These are phyloP conservation scores for Lochmaea capreae DNA, from an alignment of 2,888 invertebrate species.

Conservation along the genomic window DNA sequence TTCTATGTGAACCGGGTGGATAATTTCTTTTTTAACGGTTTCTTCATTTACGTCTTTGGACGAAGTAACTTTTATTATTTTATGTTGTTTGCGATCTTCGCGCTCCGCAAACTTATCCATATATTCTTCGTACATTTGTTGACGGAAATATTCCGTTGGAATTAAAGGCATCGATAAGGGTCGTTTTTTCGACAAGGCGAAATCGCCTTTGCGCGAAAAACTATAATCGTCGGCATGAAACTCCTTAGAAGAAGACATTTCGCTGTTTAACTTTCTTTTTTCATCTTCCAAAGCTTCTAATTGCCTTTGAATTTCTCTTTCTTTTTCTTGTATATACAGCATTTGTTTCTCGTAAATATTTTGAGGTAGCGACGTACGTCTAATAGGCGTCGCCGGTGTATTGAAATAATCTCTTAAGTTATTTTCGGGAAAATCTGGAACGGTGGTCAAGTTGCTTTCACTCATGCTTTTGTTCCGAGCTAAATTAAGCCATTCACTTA, in stretches of 20 bases:
- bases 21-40: constrained; percentile 54
- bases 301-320: constrained; percentile 76
- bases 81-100: constrained; percentile 81
- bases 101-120: constrained; percentile 82
- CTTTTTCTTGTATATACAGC: constrained; percentile 75
- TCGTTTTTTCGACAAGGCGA: constrained; percentile 58
- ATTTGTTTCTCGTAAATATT: constrained; percentile 75
- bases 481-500: constrained; percentile 68
- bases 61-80: constrained; percentile 83
- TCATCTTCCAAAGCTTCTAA: constrained; percentile 73
- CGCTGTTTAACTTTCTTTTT: constrained; percentile 62
- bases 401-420: constrained; percentile 47
- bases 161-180: constrained; percentile 63
- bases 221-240: constrained; percentile 66
- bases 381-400: constrained; percentile 40
- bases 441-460: constrained; percentile 51
- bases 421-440: constrained; percentile 49
- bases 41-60: constrained; percentile 47
- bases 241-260: constrained; percentile 63
- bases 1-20: constrained; percentile 71
- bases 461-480: constrained; percentile 62
- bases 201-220: constrained; percentile 67
- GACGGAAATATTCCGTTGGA: constrained; percentile 78
- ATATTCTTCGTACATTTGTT: constrained; percentile 88
- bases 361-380: constrained; percentile 73